Conservation (phyloP, 2,888 invertebrate genomes). For the Neoaliturus tenellus region DNA sequence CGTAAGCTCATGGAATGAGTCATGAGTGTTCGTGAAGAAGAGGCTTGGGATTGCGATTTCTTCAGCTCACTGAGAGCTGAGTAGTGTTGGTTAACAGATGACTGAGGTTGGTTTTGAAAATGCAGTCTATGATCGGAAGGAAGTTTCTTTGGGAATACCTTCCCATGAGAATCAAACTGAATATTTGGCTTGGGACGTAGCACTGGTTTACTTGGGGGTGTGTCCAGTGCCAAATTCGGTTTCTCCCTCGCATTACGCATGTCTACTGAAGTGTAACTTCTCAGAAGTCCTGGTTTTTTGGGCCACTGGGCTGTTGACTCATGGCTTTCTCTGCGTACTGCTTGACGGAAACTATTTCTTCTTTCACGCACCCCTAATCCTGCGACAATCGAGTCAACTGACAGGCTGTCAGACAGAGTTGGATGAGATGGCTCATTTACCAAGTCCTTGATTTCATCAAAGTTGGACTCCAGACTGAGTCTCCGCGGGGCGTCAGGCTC, state of each 20-base stretch:
- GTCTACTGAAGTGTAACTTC: slow-evolving; percentile 64
- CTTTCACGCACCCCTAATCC: slow-evolving; percentile 68
- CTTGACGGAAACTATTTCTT: slow-evolving; percentile 70
- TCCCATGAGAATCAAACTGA: not conserved
- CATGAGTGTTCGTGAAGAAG: slow-evolving; percentile 15
- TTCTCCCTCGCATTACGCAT: slow-evolving; percentile 55
- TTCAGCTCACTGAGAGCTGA: not conserved
- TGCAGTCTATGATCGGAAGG: slow-evolving; percentile 58
- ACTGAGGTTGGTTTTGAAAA: slow-evolving; percentile 47
- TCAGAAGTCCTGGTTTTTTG: slow-evolving; percentile 58
- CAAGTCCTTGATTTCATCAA: slow-evolving; percentile 61
- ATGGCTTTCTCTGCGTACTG: slow-evolving; percentile 68
- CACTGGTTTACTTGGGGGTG: slow-evolving; percentile 38
- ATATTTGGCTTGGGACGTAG: slow-evolving; percentile 50
- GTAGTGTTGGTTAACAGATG: not conserved
- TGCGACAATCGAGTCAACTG: slow-evolving; percentile 54
- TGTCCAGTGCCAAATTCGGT: not conserved
- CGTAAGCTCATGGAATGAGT: slow-evolving; percentile 20
- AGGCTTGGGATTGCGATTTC: not conserved
- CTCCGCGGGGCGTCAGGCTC: slow-evolving; percentile 45
- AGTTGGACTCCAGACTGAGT: slow-evolving; percentile 63
- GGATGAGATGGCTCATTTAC: slow-evolving; percentile 18
- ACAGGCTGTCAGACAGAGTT: slow-evolving; percentile 4
- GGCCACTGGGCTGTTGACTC: slow-evolving; percentile 49
- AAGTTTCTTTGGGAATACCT: not conserved